Evolutionary conservation across 2,797 vertebrate genomes (phyloP), one percentile per base, ranked within the genome.

Genomic region (Gambusia yucatana): DNA sequence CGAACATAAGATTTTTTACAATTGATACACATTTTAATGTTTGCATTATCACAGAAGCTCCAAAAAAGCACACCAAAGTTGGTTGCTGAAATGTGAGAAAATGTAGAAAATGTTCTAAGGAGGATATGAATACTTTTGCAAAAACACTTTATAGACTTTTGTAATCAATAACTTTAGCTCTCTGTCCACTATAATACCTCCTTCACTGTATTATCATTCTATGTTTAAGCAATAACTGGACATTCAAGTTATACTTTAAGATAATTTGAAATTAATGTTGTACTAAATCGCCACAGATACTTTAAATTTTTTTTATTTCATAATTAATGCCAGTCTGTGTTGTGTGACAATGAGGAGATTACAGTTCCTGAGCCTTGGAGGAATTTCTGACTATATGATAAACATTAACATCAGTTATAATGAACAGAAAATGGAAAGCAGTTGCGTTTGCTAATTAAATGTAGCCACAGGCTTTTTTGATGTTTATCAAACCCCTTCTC

Each of bases 361-460:
- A 70, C 39, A 69, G 36, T 70, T 4, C 6, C 10, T 70, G 67
- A 70, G 39, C 67, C 67, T 70, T 14, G 67, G 67, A 75, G 52
- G 22, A 52, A 52, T 36, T 73, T 73, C 47, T 39, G 10, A 39
- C 48, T 25, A 52, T 39, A 50, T 73, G 46, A 72, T 47, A 30
- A 48, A 47, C 14, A 4, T n/a, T 48, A 47, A 48, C 30, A 72
- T 70, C 13, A n/a, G 39, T n/a, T 47, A 48, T 72, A 72, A 48
- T 47, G 46, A 48, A 52, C 47, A 52, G 72, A 33, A 73, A 73
- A 73, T 73, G 72, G 47, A 73, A 36, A 73, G 47, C 33, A 47
- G 25, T 74, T 74, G 20, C 25, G 16, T 3, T 41, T n/a, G 14
- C 36, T 43, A 74, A 43, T 74, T 41, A 59, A 59, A 57, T 28